Base-by-base conservation (phyloP, 2,888 invertebrate species). In the Mycalesis mineus region DNA sequence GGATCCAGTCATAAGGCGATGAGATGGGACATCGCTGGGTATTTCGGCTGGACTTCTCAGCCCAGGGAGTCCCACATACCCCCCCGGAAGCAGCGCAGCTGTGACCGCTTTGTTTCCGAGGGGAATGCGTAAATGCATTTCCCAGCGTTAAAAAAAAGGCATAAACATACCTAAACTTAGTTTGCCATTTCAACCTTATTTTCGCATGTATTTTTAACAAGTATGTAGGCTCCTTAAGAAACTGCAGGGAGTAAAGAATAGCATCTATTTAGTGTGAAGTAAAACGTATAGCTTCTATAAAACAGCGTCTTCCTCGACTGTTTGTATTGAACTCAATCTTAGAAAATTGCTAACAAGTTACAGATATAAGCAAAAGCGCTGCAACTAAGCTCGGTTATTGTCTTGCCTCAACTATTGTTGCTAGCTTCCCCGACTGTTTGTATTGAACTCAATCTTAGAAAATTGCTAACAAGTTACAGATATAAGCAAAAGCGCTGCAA, bases 261-360 rank as follows among this genome's bases (percentile, higher is more conserved):
- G 63, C 52, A 33, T 69, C 66, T 69, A 68, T 71, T 72, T 68
- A 72, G 67, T 62, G 67, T 60, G 63, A 65, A 65, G 66, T 65
- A 61, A 62, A 69, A 70, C 68, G 69, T 71, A 72, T 68, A 60
- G 68, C 62, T 48, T 60, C 69, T 69, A 69, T 69, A 68, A 69
- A 70, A 69, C 52, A 42, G 39, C 52, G 31, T 41, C 52, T 52
- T 52, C 15, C 52, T 42, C 31, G 31, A 17, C 41, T 51, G 42
- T 42, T 13, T 42, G 52, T 41, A 52, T 41, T 52, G 41, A 42
- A 15, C 41, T 42, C 17, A 42, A 52, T 42, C 52, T 52, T 42
- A 42, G 33, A 40, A 41, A 51, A 51, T 40, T 2, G 14, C 40
- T 15, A 44, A 44, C n/a, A 15, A 47, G 33, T 47, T 47, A 17